Base-by-base conservation (phyloP, 2,888 invertebrate species). In the Napeogenes inachia region DNA sequence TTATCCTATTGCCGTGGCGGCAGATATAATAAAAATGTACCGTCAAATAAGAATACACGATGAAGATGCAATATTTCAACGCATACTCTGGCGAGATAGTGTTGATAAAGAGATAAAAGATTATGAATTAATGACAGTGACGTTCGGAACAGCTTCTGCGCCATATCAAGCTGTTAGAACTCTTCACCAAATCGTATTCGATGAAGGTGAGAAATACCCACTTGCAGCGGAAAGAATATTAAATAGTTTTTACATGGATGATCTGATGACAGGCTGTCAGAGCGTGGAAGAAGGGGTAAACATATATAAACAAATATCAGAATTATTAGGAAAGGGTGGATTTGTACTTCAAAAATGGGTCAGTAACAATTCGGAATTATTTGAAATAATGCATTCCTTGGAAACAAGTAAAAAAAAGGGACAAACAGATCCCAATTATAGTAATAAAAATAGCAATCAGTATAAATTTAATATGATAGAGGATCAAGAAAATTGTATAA, bases 201-300 rank as follows among this genome's bases (percentile, higher is more conserved):
- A 64, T 47, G 61, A 64, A 55, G 60, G 54, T 30, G 4, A 61
- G 4, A 35, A 45, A 4, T 61, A 46, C 42, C 64, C 64, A 12
- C 30, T 55, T 32, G 58, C 56, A 12, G 57, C 63, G 32, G 32
- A 35, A n/a, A 57, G 47, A 46, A 35, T 63, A 12, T 42, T 32
- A 54, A 63, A 53, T 35, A 46, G 54, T 46, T 63, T 56, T 50
- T 60, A 56, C 55, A 45, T 60, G 32, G 60, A 60, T 13, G 62
- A 73, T 47, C 45, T 71, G 0, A 66, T 74, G 68, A 60, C 70
- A 2, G 72, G 71, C 4, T 68, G 66, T 53, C 38, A 69, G 33
- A 64, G 54, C 47, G n/a, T 69, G 67, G 47, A 67, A 70, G 60
- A 65, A 60, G 66, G 50, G 38, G 33, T 65, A 55, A 35, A 60